Evolutionary conservation across 2,113 vertebrate species (phyloP).

Genomic region (Oryzias javanicus): DNA sequence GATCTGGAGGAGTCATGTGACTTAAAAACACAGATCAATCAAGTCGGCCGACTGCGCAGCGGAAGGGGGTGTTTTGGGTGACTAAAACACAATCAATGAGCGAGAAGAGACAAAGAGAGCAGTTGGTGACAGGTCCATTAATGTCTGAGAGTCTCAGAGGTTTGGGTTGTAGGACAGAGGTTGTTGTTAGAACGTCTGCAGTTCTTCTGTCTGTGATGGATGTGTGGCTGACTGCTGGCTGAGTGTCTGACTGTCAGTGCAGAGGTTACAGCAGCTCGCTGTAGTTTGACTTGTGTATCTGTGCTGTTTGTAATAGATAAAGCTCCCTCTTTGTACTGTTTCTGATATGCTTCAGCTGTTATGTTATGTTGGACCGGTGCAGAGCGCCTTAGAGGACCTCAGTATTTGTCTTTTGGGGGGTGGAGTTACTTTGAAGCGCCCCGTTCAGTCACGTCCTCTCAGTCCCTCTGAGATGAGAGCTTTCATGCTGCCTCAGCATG

Average conservation of each 20-base stretch:
- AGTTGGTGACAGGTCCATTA: no score
- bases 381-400: slow-evolving; percentile 3
- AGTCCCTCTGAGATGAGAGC: neutral
- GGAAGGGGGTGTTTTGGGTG: no score
- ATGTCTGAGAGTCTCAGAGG: slow-evolving; percentile 18
- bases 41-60: no score
- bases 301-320: slow-evolving; percentile 29
- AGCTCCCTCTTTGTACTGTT: slow-evolving; percentile 16
- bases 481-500: slow-evolving; percentile 1
- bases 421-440: slow-evolving; percentile 10
- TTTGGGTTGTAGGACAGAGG: slow-evolving; percentile 20
- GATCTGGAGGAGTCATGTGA: no score
- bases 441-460: slow-evolving; percentile 6
- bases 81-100: no score
- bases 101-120: no score
- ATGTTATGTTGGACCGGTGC: slow-evolving; percentile 17
- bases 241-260: slow-evolving; percentile 36
- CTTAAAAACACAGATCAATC: no score
- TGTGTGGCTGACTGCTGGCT: slow-evolving; percentile 33
- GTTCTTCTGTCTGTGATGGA: slow-evolving; percentile 49
- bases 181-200: slow-evolving; percentile 4
- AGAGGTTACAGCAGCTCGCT: slow-evolving; percentile 13
- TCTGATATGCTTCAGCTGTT: slow-evolving; percentile 21
- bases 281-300: slow-evolving; percentile 5
- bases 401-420: neutral